phyloP scores from a whole-genome alignment of 2,888 invertebrate species.

The Prenolepis imparis region DNA sequence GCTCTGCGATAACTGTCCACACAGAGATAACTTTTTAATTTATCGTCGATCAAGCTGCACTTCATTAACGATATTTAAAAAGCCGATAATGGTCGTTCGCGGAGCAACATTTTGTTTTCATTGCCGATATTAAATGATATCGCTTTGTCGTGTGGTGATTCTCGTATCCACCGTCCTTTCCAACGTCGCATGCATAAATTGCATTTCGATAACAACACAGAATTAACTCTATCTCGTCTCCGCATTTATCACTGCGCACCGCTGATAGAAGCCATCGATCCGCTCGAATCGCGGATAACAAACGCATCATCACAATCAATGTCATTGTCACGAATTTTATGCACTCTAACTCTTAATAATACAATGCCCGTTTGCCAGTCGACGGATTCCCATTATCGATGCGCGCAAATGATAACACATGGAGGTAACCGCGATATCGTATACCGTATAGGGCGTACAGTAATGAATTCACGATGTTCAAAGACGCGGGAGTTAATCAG shows the following conservation, averaged over 20 bases:
- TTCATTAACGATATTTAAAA: conserved; percentile 54
- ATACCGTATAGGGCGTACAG: conserved; percentile 43
- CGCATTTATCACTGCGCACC: conserved; percentile 76
- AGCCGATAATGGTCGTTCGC: conserved; percentile 8
- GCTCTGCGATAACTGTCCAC: conserved; percentile 13
- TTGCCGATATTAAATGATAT: conserved; percentile 70
- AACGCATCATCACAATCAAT: conserved; percentile 69
- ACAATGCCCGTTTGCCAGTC: conserved; percentile 61
- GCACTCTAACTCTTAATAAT: conserved; percentile 70
- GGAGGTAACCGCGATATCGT: conserved; percentile 51
- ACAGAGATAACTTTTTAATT: conserved; percentile 52
- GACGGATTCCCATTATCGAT: conserved; percentile 54
- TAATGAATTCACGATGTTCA: conserved; percentile 53
- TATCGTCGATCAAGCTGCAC: conserved; percentile 33
- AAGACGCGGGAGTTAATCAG: conserved; percentile 55
- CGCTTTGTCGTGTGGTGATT: conserved; percentile 57
- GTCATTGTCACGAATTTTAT: conserved; percentile 72
- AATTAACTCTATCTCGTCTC: conserved; percentile 75
- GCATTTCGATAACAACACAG: conserved; percentile 76
- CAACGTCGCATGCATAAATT: conserved; percentile 70
- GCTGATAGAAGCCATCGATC: conserved; percentile 71
- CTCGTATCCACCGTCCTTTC: conserved; percentile 35
- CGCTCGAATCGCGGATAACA: conserved; percentile 74
- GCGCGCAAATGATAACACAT: conserved; percentile 56
- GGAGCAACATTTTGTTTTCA: conserved; percentile 40